These are phyloP conservation scores for Brachirus orientalis DNA, from an alignment of 2,113 vertebrate species.

Conservation along the genomic window DNA sequence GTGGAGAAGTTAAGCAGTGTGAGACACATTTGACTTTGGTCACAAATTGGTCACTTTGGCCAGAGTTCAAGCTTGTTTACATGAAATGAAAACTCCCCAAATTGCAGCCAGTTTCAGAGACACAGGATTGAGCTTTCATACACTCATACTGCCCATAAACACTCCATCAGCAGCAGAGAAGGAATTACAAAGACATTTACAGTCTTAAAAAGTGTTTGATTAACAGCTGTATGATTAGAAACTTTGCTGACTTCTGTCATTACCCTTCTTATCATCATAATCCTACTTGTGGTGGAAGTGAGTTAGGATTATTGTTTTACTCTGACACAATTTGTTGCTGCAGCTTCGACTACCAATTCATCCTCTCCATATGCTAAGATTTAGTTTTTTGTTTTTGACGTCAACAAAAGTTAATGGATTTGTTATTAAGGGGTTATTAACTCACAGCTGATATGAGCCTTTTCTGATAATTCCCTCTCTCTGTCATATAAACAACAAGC, in stretches of 20 bases:
- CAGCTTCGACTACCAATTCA: neutral
- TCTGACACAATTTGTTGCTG: neutral
- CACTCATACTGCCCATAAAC: neutral
- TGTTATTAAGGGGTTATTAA: neutral
- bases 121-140: neutral
- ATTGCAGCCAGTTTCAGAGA: conserved; percentile 5
- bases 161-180: neutral
- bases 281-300: neutral
- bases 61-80: neutral
- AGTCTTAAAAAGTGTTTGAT: neutral
- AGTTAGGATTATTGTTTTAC: neutral
- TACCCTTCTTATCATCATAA: neutral
- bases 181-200: neutral
- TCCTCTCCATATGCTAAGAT: neutral
- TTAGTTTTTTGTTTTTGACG: too few relatives aligned
- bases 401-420: neutral
- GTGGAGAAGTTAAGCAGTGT: too few relatives aligned
- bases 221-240: neutral
- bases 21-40: neutral
- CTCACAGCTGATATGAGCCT: neutral
- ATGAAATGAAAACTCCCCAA: neutral
- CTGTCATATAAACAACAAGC: too few relatives aligned
- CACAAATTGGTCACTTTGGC: neutral
- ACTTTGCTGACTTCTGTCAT: neutral
- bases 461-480: neutral